These are phyloP conservation scores for Drosophila ohnishii DNA, from an alignment of 1,140 invertebrate genomes.

Conservation along the genomic window DNA sequence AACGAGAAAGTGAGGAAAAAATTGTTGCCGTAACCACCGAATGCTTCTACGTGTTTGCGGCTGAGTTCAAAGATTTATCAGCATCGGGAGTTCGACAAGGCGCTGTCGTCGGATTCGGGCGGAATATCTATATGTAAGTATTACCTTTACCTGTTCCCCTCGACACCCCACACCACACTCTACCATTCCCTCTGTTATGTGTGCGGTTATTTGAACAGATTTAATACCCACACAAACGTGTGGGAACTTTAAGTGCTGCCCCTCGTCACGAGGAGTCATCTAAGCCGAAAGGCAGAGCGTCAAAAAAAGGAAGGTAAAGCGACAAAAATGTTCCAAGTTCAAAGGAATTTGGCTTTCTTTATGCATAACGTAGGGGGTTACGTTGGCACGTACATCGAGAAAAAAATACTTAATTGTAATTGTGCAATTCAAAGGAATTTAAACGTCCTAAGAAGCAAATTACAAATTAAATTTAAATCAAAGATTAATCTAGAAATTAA, in stretches of 20 bases:
- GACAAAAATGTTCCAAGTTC: slow-evolving; percentile 54
- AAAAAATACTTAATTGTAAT: neutral
- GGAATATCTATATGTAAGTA: neutral
- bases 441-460: too few relatives aligned
- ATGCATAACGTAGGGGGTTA: slow-evolving; percentile 56
- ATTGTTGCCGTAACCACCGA: slow-evolving; percentile 75
- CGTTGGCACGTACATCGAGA: slow-evolving; percentile 14
- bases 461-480: neutral
- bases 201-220: slow-evolving; percentile 79
- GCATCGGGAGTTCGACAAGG: slow-evolving; percentile 76
- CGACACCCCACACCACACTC: neutral
- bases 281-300: slow-evolving; percentile 53
- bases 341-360: slow-evolving; percentile 67
- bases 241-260: slow-evolving; percentile 75
- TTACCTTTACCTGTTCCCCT: slow-evolving; percentile 19
- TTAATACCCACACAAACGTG: slow-evolving; percentile 74
- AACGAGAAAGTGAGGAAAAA: slow-evolving; percentile 59
- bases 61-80: slow-evolving; percentile 81
- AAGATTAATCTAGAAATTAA: too few relatives aligned
- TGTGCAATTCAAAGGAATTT: neutral
- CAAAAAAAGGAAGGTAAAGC: slow-evolving; percentile 55
- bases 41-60: slow-evolving; percentile 80
- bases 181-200: slow-evolving; percentile 16
- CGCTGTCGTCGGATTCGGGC: slow-evolving; percentile 63
- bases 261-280: slow-evolving; percentile 70